Evolutionary conservation across 1,140 invertebrate species (phyloP).

Genomic region (Colletes latitarsis): DNA sequence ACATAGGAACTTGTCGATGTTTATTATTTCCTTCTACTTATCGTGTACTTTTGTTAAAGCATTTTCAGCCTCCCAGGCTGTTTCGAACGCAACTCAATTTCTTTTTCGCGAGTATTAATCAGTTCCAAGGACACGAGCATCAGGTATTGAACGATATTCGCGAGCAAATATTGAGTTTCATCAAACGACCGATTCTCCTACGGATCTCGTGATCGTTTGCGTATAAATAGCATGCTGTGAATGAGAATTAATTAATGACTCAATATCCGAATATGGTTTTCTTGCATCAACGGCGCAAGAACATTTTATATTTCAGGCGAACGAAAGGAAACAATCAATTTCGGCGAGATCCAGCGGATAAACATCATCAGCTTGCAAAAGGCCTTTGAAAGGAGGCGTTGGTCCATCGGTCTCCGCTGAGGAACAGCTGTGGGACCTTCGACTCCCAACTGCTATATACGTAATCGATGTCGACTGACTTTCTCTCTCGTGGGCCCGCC

Average conservation of each 20-base stretch:
- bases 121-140: too few relatives aligned
- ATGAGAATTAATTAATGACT: background rate
- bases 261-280: background rate
- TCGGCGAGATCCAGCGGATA: slow-evolving; percentile 20
- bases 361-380: slow-evolving; percentile 38
- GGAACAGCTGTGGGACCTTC: slow-evolving; percentile 66
- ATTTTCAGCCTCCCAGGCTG: too few relatives aligned
- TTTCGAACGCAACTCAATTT: too few relatives aligned
- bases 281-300: background rate
- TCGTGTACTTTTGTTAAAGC: too few relatives aligned
- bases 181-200: too few relatives aligned
- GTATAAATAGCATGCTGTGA: too few relatives aligned
- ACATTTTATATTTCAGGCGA: slow-evolving; percentile 12
- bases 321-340: slow-evolving; percentile 36
- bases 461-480: slow-evolving; percentile 72
- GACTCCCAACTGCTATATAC: slow-evolving; percentile 66
- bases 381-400: slow-evolving; percentile 55
- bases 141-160: too few relatives aligned
- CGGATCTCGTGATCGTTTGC: too few relatives aligned
- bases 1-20: too few relatives aligned
- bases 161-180: too few relatives aligned
- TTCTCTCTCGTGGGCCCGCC: slow-evolving; percentile 60
- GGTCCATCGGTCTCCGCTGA: slow-evolving; percentile 61
- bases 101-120: too few relatives aligned
- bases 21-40: too few relatives aligned